Evolutionary conservation across 1,140 invertebrate species (phyloP).

Genomic region (Oryctes rhinoceros): DNA sequence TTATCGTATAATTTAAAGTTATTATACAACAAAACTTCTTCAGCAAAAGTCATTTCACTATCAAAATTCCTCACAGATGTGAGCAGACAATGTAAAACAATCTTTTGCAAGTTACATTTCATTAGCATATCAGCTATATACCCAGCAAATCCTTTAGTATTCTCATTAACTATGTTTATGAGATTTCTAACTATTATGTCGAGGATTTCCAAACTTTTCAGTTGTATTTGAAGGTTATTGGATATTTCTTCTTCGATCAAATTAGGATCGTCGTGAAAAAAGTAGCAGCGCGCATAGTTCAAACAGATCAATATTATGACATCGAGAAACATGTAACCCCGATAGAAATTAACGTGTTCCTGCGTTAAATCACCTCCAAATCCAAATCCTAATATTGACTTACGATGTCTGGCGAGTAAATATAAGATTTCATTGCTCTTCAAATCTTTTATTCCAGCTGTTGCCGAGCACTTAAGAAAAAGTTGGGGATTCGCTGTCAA

Average conservation of each 20-base stretch:
- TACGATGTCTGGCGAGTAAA: slow-evolving; percentile 79
- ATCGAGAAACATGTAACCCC: slow-evolving; percentile 87
- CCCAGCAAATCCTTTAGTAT: slow-evolving; percentile 80
- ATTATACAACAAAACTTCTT: slow-evolving; percentile 86
- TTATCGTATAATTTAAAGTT: slow-evolving; percentile 70
- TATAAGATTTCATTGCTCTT: slow-evolving; percentile 68
- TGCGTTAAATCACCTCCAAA: slow-evolving; percentile 75
- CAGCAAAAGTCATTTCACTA: slow-evolving; percentile 75
- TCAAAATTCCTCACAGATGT: slow-evolving; percentile 73
- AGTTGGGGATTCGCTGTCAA: slow-evolving; percentile 77
- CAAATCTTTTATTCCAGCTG: slow-evolving; percentile 57
- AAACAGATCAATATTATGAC: slow-evolving; percentile 81
- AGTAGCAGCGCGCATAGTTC: slow-evolving; percentile 84
- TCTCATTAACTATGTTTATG: slow-evolving; percentile 83
- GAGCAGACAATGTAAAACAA: slow-evolving; percentile 84
- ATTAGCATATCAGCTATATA: slow-evolving; percentile 84
- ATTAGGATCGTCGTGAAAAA: slow-evolving; percentile 73
- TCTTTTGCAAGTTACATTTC: slow-evolving; percentile 88
- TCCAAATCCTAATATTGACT: slow-evolving; percentile 81
- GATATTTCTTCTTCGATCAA: slow-evolving; percentile 77
- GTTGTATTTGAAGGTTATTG: slow-evolving; percentile 79
- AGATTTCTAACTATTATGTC: slow-evolving; percentile 81
- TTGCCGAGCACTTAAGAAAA: slow-evolving; percentile 66
- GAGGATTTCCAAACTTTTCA: slow-evolving; percentile 81
- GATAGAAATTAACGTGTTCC: slow-evolving; percentile 69